Evolutionary conservation across 2,888 invertebrate genomes (phyloP).

Genomic region (Drosophila lacicola): DNA sequence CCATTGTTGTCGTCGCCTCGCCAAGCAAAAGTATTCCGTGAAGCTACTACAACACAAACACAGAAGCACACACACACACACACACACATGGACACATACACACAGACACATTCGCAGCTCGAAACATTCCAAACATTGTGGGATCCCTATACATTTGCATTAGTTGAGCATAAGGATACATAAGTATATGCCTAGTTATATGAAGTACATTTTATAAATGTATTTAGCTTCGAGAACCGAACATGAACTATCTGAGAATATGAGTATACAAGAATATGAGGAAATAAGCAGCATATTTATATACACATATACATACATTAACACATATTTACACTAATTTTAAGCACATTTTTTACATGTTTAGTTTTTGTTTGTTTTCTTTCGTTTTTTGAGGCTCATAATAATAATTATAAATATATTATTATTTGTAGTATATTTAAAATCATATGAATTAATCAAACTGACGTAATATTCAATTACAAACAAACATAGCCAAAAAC

Average conservation of each 20-base stretch:
- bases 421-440: constrained; percentile 43
- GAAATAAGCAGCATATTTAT: constrained; percentile 62
- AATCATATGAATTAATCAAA: constrained; percentile 42
- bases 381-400: constrained; percentile 72
- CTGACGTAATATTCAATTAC: constrained; percentile 53
- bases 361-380: constrained; percentile 64
- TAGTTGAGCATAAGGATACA: constrained; percentile 47
- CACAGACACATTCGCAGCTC: constrained; percentile 70
- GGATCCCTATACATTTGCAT: constrained; percentile 32
- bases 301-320: constrained; percentile 24
- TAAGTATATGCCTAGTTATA: constrained; percentile 30
- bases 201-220: constrained; percentile 82
- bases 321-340: constrained; percentile 21
- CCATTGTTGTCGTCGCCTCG: constrained; percentile 36
- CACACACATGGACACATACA: constrained; percentile 15
- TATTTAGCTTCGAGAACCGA: constrained; percentile 52
- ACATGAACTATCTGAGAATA: constrained; percentile 57
- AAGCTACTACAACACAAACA: constrained; percentile 57
- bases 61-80: constrained; percentile 5
- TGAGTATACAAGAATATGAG: constrained; percentile 49
- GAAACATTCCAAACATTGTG: constrained; percentile 71
- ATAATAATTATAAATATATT: constrained; percentile 19
- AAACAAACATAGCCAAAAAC: constrained; percentile 52
- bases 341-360: constrained; percentile 39
- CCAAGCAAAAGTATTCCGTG: constrained; percentile 70